A percentile compares a stretch with the other conserved stretches of the same genome.
These are phyloP conservation scores for Eulemur mongoz DNA, from an alignment of 2,797 vertebrate species.

Conservation along the genomic window DNA sequence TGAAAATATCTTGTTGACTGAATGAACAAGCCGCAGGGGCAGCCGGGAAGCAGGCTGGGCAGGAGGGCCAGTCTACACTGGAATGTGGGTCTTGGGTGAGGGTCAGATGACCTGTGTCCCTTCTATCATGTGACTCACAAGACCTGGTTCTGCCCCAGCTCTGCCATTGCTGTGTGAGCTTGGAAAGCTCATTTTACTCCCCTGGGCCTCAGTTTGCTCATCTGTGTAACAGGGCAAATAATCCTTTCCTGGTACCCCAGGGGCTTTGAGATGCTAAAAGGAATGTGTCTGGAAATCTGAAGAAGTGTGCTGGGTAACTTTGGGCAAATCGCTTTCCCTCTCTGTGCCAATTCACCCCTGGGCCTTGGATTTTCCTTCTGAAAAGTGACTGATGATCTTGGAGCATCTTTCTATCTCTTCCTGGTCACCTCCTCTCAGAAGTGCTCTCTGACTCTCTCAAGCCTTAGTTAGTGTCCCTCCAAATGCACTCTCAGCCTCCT, in stretches of 20 bases:
- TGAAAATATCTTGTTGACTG: background rate
- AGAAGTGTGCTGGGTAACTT: background rate
- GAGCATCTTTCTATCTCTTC: background rate
- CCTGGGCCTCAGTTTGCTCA: background rate
- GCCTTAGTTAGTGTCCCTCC: background rate
- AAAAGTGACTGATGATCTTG: background rate
- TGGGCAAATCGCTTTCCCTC: background rate
- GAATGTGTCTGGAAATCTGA: background rate
- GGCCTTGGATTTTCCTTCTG: background rate
- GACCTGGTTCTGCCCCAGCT: background rate
- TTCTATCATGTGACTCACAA: fast-evolving
- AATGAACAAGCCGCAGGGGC: background rate
- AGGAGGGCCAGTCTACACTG: background rate
- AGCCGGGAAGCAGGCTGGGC: background rate
- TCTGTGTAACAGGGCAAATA: background rate
- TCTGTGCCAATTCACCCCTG: background rate
- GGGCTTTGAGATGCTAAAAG: background rate
- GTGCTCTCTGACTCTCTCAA: background rate
- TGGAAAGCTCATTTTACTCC: background rate
- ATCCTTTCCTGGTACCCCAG: background rate
- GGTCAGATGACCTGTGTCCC: background rate
- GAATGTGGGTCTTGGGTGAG: fast-evolving
- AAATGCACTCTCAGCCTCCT: background rate
- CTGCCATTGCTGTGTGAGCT: background rate
- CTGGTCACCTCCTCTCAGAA: background rate